Conservation (phyloP, 2,888 invertebrate species). For the Dione juno region DNA sequence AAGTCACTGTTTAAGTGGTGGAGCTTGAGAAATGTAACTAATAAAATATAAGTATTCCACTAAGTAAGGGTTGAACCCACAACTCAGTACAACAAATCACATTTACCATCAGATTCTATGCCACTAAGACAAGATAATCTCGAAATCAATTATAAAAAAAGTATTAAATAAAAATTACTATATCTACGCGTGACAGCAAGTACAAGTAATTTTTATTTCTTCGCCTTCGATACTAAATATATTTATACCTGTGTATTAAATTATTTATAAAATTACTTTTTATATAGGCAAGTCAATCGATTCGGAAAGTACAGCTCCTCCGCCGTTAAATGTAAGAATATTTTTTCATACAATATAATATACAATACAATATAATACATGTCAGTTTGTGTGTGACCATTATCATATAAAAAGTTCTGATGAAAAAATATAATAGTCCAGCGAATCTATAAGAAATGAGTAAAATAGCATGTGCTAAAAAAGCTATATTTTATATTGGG, state of each 20-base stretch:
- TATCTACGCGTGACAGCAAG: background rate
- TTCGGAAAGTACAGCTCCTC: background rate
- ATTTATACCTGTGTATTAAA: background rate
- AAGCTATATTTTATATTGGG: no score
- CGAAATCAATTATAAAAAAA: background rate
- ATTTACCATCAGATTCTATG: no score
- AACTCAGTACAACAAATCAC: no score
- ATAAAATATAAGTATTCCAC: no score
- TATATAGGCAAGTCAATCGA: background rate
- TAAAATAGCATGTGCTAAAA: no score
- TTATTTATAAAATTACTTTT: background rate
- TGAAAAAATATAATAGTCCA: background rate
- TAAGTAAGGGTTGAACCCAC: no score
- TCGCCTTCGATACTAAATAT: background rate
- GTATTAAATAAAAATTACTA: background rate
- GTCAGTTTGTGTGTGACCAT: background rate
- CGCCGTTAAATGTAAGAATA: background rate
- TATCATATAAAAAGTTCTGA: background rate
- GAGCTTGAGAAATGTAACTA: no score
- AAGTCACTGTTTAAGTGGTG: no score
- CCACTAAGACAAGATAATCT: background rate
- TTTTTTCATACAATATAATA: slow-evolving; percentile 1
- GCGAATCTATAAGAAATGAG: no score
- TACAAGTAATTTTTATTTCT: background rate
- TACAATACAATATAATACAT: background rate